phyloP scores from a whole-genome alignment of 2,797 vertebrate species.

The Enteromius anoplus region DNA sequence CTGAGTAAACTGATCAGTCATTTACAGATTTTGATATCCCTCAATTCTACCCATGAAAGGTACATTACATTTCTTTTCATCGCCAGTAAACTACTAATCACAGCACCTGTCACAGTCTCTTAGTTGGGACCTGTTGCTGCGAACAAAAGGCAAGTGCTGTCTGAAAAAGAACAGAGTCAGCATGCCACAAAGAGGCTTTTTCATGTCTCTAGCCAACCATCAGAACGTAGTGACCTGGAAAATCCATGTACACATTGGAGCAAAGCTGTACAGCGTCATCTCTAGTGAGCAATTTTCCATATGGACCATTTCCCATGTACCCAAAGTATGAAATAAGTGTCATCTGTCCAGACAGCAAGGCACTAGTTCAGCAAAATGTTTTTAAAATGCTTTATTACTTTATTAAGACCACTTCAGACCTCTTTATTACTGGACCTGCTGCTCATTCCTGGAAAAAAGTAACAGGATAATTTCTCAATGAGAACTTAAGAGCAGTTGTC shows the following conservation, averaged over 20 bases:
- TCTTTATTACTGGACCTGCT: not conserved
- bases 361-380: not conserved
- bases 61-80: not conserved
- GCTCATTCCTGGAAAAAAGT: not conserved
- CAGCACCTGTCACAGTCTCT: not conserved
- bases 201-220: conserved; percentile 10
- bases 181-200: conserved; percentile 26
- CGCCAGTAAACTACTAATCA: not conserved
- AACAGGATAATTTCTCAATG: not conserved
- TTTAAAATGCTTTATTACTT: not conserved
- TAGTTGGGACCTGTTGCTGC: conserved; percentile 46
- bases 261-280: conserved; percentile 8
- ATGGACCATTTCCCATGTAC: conserved; percentile 1
- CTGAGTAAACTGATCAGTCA: not conserved
- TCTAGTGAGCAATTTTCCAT: not conserved
- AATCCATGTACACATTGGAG: conserved; percentile 58
- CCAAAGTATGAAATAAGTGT: not conserved
- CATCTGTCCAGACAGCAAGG: not conserved
- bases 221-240: conserved; percentile 66
- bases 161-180: conserved; percentile 36
- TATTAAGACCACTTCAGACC: not conserved
- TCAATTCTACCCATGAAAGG: not conserved
- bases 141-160: conserved; percentile 33
- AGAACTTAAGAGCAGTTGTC: not conserved
- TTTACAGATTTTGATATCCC: not conserved